phyloP scores from a whole-genome alignment of 2,888 invertebrate species.

The Eristalinus aeneus region DNA sequence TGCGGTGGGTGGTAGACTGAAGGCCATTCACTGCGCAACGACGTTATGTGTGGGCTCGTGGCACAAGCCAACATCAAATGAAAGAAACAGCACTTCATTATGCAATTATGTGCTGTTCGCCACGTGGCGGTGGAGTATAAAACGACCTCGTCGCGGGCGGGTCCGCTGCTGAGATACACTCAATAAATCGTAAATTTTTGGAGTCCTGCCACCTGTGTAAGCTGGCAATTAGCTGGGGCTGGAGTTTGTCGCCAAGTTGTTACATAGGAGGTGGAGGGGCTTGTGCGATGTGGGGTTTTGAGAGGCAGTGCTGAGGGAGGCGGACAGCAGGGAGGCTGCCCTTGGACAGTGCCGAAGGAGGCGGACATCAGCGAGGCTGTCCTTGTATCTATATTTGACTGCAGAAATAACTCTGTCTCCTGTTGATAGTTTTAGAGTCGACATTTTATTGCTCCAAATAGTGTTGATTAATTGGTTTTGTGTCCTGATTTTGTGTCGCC shows the following conservation, averaged over 20 bases:
- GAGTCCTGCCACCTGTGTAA: conserved; percentile 49
- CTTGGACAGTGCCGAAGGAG: too few species aligned
- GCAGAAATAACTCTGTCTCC: too few species aligned
- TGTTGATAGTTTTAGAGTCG: too few species aligned
- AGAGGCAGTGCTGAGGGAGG: too few species aligned
- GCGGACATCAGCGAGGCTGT: too few species aligned
- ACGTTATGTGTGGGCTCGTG: conserved; percentile 52
- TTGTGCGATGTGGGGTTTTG: neutral
- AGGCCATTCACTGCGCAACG: conserved; percentile 65
- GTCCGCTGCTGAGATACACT: neutral
- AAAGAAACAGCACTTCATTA: conserved; percentile 43
- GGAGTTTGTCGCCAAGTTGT: neutral
- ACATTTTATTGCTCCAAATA: too few species aligned
- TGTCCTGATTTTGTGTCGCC: too few species aligned
- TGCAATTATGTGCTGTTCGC: conserved; percentile 46
- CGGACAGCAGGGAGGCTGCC: too few species aligned
- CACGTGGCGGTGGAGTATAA: neutral
- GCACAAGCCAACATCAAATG: neutral
- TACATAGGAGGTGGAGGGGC: neutral
- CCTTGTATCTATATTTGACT: too few species aligned
- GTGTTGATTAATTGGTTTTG: too few species aligned
- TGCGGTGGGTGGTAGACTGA: conserved; percentile 18
- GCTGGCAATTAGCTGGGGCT: conserved; percentile 9
- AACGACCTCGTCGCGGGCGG: neutral
- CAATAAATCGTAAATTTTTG: conserved; percentile 57